Evolutionary conservation across 2,797 vertebrate species (phyloP), one percentile per base, ranked within the genome.

Genomic region (Protonibea diacanthus): DNA sequence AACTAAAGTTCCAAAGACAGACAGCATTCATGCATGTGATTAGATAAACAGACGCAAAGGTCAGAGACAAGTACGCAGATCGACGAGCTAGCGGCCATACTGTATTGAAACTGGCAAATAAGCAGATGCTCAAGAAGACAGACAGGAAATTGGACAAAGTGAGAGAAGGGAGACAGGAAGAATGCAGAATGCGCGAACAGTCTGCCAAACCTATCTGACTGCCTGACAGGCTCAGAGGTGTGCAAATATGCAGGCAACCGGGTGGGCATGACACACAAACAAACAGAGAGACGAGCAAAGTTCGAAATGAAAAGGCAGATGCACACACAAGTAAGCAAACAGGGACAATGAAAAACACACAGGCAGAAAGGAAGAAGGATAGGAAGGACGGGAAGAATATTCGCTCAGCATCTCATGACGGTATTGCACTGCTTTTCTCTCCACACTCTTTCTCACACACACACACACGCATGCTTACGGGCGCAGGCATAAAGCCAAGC

Each of bases 191-290:
- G 14, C 33, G 25, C 1, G 33, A 59, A 52, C 55, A 47, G 74
- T 64, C 49, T 51, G 55, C 66, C 58, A 62, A 78, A 40, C 40
- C 61, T 45, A 71, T 29, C 67, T 9, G 63, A 76, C 80, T 85
- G 79, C 76, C 82, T 87, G 81, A 80, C 47, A 13, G 71, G 62
- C 48, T 61, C 25, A 2, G 71, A 84, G 82, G 71, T 80, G 77
- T 83, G 74, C 77, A 92, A 84, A 89, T 65, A 86, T 52, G 61
- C 71, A 85, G 63, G 63, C 61, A 53, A 67, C 56, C 63, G 74
- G 72, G 58, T 29, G 73, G 78, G 68, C 65, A 80, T 8, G 78
- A 81, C 55, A 71, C 62, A 60, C 76, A 90, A 81, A 77, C 69
- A 83, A 76, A 83, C 67, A 69, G 48, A 74, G 25, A 67, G 52